Evolutionary conservation across 2,888 invertebrate genomes (phyloP), one percentile per base, ranked within the genome.

Genomic region (Oxytorus armatus): DNA sequence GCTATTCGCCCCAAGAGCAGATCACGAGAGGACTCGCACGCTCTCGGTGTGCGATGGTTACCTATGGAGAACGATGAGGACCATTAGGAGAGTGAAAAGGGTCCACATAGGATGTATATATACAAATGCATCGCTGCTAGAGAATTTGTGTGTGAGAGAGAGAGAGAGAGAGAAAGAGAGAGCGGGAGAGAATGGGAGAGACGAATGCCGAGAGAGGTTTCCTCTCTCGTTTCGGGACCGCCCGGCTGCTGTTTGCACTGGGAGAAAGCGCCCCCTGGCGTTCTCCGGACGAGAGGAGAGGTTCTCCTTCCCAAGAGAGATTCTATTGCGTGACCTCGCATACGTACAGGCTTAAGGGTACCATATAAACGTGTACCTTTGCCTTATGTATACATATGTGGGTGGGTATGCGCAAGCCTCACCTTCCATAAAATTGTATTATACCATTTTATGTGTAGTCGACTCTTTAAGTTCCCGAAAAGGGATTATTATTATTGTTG

Each of bases 261-360:
- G 63, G 79, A 74, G 72, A 79, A 80, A 63, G 74, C 33, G 11
- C 68, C 39, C 23, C 14, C 72, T 61, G 75, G 44, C 51, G 29
- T 78, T 44, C 80, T 55, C 63, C 57, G 70, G n/a, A 66, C 23
- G 42, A 68, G 74, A 74, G 75, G 65, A 74, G 75, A 36, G 39
- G 39, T 59, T 74, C 25, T 33, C 57, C 59, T 73, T 69, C 44
- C 59, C 66, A 21, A 75, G 68, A 68, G 51, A 61, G 61, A 29
- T 49, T 66, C 65, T 66, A 72, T 76, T 76, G 76, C 79, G 79
- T 79, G 79, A 76, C 66, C 76, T 72, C 66, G 79, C 76, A 79
- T 79, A 75, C 57, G 65, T 79, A 70, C 66, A 66, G 44, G 59
- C 72, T 44, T 49, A 55, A 14, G n/a, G 7, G 1, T n/a, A n/a